Percentiles rank a stretch among this genome's conserved stretches.
phyloP scores from a whole-genome alignment of 1,140 invertebrate genomes.

The Bombus cullumanus region DNA sequence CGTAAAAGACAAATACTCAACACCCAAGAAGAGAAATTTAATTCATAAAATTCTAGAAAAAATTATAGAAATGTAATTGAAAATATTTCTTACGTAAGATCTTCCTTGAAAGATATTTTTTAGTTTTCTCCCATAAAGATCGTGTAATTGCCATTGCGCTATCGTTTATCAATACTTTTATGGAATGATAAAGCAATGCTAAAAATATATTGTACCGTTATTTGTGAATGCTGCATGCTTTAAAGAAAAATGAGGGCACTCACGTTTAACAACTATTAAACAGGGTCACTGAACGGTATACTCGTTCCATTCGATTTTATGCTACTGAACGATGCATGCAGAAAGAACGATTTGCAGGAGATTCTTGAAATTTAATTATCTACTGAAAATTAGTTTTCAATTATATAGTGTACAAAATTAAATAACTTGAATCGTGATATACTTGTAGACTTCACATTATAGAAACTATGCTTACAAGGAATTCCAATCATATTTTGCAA shows the following conservation, averaged over 20 bases:
- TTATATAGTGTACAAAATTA: not conserved
- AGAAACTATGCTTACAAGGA: not conserved
- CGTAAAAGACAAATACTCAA: slow-evolving; percentile 35
- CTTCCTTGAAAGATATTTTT: not conserved
- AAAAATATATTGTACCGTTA: slow-evolving; percentile 41
- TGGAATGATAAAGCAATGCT: not conserved
- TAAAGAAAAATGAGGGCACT: slow-evolving; percentile 47
- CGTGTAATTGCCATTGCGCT: not conserved
- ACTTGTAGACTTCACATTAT: not conserved
- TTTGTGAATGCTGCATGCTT: slow-evolving; percentile 43
- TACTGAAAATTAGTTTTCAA: not conserved
- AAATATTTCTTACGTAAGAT: not conserved
- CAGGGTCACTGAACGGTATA: slow-evolving; percentile 58
- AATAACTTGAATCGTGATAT: no score
- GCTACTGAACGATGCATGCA: slow-evolving; percentile 12
- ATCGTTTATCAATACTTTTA: not conserved
- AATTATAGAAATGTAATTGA: no score
- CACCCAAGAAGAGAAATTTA: not conserved
- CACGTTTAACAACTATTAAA: slow-evolving; percentile 57
- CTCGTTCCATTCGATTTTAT: slow-evolving; percentile 43
- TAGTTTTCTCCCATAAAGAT: not conserved
- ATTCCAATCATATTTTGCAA: not conserved
- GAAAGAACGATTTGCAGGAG: not conserved
- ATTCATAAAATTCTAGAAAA: not conserved
- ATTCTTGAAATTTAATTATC: not conserved